These are phyloP conservation scores for Haliclona indistincta DNA, from an alignment of 37 sponge, comb jelly and placozoan species.

Conservation along the genomic window DNA sequence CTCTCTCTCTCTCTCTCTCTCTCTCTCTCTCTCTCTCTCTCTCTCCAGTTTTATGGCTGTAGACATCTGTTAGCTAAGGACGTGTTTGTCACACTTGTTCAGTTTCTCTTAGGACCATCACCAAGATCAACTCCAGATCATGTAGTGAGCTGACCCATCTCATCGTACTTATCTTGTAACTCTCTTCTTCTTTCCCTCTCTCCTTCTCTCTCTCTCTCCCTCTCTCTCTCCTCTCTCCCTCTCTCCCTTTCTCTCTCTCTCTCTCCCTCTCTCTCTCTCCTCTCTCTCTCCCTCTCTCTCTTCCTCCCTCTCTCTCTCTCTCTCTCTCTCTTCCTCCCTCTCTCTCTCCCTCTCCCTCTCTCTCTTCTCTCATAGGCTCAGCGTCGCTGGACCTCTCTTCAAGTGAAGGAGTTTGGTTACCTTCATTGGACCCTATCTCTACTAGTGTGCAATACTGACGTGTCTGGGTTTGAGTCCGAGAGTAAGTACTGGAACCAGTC, in stretches of 20 bases:
- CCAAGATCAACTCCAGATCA: conserved; percentile 1
- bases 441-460: conserved; percentile 59
- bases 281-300: no score
- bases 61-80: conserved; percentile 55
- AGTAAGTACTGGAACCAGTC: not conserved
- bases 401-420: conserved; percentile 70
- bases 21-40: not conserved
- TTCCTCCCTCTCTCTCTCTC: no score
- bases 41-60: conserved; percentile 41
- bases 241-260: no score
- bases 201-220: no score
- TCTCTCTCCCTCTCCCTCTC: no score
- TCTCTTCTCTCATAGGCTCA: conserved; percentile 3
- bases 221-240: no score
- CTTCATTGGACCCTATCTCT: conserved; percentile 55
- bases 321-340: no score
- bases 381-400: conserved; percentile 59
- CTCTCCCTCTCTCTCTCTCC: no score
- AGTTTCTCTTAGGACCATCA: conserved; percentile 56
- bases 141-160: conserved; percentile 17
- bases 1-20: conserved; percentile 1
- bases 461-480: conserved; percentile 64
- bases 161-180: not conserved
- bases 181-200: not conserved
- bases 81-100: conserved; percentile 44